A percentile compares a stretch with the other conserved stretches of the same genome.
Conservation (phyloP, 2,888 invertebrate genomes). For the Tricholauxania praeusta region DNA sequence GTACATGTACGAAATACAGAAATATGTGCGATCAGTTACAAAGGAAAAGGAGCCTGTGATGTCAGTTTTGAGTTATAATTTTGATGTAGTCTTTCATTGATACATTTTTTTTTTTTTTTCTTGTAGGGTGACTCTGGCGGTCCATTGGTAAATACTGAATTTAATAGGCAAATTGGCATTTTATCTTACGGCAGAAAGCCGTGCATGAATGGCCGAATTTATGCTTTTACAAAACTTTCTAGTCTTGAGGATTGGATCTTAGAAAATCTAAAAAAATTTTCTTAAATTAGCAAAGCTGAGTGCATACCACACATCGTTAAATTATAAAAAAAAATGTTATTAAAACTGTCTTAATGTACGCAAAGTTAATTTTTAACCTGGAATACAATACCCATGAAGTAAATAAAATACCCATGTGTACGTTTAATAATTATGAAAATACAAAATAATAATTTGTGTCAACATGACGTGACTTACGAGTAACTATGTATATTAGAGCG, state of each 20-base stretch:
- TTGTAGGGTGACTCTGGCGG: slow-evolving; percentile 64
- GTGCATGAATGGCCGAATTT: slow-evolving; percentile 46
- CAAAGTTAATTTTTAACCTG: no score
- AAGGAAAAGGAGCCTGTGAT: slow-evolving; percentile 61
- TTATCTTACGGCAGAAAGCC: slow-evolving; percentile 60
- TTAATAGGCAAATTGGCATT: slow-evolving; percentile 54
- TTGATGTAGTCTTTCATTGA: neutral
- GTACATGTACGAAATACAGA: slow-evolving; percentile 54
- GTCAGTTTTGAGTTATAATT: slow-evolving; percentile 46
- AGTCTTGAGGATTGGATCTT: slow-evolving; percentile 50
- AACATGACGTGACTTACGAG: neutral
- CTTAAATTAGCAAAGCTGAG: neutral
- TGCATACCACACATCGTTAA: neutral
- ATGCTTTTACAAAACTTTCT: slow-evolving; percentile 52
- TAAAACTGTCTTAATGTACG: no score
- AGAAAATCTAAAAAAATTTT: slow-evolving; percentile 18
- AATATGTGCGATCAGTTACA: slow-evolving; percentile 58
- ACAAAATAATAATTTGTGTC: neutral
- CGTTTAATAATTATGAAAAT: no score
- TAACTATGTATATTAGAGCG: no score
- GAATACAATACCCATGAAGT: no score
- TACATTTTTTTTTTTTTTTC: neutral
- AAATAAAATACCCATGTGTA: no score
- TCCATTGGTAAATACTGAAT: slow-evolving; percentile 55
- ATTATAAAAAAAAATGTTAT: no score